A percentile compares a stretch with the other conserved stretches of the same genome.
phyloP scores from a whole-genome alignment of 2,888 invertebrate species.

The Hesperia comma region DNA sequence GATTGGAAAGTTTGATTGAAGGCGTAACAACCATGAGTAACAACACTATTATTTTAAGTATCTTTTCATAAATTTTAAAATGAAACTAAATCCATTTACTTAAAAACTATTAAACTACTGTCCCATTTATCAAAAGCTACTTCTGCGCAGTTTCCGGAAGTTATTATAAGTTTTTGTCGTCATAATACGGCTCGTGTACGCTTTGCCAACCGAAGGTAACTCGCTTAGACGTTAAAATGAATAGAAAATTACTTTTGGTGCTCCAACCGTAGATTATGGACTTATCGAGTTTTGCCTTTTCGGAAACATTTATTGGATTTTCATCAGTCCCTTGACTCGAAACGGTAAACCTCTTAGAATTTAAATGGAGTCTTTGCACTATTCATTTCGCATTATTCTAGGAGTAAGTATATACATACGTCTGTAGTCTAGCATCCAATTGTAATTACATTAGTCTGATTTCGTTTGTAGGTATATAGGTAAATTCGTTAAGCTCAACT shows the following conservation, averaged over 20 bases:
- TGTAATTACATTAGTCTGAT: no score
- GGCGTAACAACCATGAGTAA: no score
- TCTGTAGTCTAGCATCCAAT: conserved; percentile 3
- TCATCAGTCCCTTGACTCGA: conserved; percentile 9
- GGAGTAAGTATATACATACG: no score
- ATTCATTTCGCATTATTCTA: conserved; percentile 17
- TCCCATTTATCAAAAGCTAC: conserved; percentile 24
- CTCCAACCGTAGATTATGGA: background rate
- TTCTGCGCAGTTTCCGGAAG: conserved; percentile 33
- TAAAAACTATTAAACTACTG: conserved; percentile 12
- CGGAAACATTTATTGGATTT: conserved; percentile 23
- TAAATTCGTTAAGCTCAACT: no score
- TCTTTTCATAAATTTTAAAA: background rate
- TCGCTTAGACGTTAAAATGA: conserved; percentile 25
- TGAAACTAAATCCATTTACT: background rate
- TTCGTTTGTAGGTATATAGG: no score
- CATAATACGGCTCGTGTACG: conserved; percentile 33
- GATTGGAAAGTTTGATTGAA: no score
- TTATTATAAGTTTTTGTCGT: conserved; percentile 44
- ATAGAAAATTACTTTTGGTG: conserved; percentile 17
- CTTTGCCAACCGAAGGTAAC: conserved; percentile 10
- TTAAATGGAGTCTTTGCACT: conserved; percentile 25
- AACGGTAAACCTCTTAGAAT: conserved; percentile 22
- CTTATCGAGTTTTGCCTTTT: conserved; percentile 4
- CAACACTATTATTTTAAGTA: no score